A percentile compares a stretch with the other conserved stretches of the same genome.
Conservation (phyloP, 2,888 invertebrate species). For the Frankliniella fusca region DNA sequence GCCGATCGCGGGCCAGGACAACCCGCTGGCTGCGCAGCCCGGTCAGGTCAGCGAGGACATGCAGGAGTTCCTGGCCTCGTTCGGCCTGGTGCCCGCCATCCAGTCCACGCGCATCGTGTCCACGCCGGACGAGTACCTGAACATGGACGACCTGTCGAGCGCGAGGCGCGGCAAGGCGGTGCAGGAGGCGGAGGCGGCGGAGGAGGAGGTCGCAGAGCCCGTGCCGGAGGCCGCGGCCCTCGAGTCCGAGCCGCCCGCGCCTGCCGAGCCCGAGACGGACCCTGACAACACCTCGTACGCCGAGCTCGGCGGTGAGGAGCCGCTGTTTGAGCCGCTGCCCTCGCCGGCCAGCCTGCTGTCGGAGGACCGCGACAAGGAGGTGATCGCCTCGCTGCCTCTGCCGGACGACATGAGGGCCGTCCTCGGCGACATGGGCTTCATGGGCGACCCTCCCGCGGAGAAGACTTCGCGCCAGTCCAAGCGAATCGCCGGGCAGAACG, state of each 20-base stretch:
- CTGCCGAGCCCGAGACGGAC: slow-evolving; percentile 29
- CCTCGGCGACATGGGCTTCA: slow-evolving; percentile 47
- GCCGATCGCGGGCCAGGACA: slow-evolving; percentile 40
- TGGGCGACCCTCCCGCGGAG: slow-evolving; percentile 35
- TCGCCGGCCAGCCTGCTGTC: not conserved
- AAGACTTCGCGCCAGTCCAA: not conserved
- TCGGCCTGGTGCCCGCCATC: slow-evolving; percentile 46
- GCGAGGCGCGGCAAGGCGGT: slow-evolving; percentile 42
- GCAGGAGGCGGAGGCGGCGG: slow-evolving; percentile 34
- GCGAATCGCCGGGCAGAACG: slow-evolving; percentile 22
- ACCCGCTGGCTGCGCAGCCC: slow-evolving; percentile 41
- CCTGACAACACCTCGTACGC: slow-evolving; percentile 30
- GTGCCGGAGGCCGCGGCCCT: slow-evolving; percentile 34
- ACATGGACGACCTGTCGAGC: slow-evolving; percentile 4
- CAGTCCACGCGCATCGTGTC: slow-evolving; percentile 35
- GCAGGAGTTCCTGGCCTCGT: slow-evolving; percentile 49
- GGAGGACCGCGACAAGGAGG: not conserved
- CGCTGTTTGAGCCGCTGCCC: not conserved
- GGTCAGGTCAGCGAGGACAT: slow-evolving; percentile 45
- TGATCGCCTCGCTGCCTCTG: slow-evolving; percentile 32
- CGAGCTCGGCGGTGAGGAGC: slow-evolving; percentile 34
- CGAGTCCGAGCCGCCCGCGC: not conserved
- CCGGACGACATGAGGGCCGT: slow-evolving; percentile 47
- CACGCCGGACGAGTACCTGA: slow-evolving; percentile 17
- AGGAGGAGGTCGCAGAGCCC: slow-evolving; percentile 34